These are phyloP conservation scores for Austrofundulus limnaeus DNA, from an alignment of 2,113 vertebrate species.

Conservation along the genomic window DNA sequence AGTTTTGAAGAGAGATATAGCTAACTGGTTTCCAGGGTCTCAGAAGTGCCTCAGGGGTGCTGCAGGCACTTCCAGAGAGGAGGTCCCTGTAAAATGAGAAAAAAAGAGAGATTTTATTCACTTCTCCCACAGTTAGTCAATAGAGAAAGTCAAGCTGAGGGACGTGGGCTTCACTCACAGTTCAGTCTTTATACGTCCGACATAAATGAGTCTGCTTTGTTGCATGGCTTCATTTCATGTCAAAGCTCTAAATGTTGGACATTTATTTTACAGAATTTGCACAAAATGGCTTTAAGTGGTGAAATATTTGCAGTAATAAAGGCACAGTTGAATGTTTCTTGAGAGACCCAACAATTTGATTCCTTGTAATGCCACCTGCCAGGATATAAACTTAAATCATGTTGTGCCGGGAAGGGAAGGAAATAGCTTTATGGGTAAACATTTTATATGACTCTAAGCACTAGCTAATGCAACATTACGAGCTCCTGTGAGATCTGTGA, in stretches of 20 bases:
- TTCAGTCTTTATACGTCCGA: neutral
- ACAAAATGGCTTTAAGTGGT: constrained; percentile 37
- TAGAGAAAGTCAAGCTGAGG: neutral
- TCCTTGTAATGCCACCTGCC: no score
- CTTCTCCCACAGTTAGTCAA: neutral
- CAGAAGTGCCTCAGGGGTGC: constrained; percentile 22
- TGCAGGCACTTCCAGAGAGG: constrained; percentile 13
- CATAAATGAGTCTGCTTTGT: constrained; percentile 1
- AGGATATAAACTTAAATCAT: no score
- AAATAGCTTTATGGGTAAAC: no score
- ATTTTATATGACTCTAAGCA: no score
- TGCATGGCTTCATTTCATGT: neutral
- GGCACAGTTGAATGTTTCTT: constrained; percentile 8
- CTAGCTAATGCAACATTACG: no score
- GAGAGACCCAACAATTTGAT: neutral
- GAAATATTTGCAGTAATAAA: constrained; percentile 1
- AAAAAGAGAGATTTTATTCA: constrained; percentile 4
- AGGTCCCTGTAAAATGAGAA: constrained; percentile 6
- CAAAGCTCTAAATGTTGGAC: constrained; percentile 23
- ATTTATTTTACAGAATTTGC: constrained; percentile 21
- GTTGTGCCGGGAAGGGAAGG: no score
- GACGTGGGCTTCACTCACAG: constrained; percentile 5
- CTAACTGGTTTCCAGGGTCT: constrained; percentile 38
- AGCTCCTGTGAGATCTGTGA: no score
- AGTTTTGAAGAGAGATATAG: constrained; percentile 14